phyloP scores from a whole-genome alignment of 2,888 invertebrate genomes.

The Leuctra nigra region DNA sequence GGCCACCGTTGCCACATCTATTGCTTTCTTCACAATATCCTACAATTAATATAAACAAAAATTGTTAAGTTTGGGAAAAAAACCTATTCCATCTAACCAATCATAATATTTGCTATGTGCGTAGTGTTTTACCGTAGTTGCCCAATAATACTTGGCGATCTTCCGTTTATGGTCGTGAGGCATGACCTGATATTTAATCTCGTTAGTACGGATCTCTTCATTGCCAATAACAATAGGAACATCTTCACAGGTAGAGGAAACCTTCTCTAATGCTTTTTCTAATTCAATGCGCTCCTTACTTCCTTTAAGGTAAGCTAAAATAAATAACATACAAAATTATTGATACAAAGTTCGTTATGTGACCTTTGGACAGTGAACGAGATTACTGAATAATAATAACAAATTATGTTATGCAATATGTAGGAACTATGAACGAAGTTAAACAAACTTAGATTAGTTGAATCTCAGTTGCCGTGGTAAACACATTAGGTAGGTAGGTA shows the following conservation, averaged over 20 bases:
- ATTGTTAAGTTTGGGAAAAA: not conserved
- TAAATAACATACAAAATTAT: too few relatives aligned
- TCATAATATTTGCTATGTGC: not conserved
- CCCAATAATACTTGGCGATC: constrained; percentile 89
- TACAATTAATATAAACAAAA: constrained; percentile 34
- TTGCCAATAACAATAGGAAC: constrained; percentile 97
- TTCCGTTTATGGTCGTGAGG: constrained; percentile 86
- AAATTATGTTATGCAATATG: too few relatives aligned
- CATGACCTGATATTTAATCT: constrained; percentile 71
- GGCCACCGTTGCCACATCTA: constrained; percentile 67
- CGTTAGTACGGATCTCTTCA: constrained; percentile 69
- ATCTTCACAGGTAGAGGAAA: constrained; percentile 63
- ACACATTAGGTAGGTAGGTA: too few relatives aligned
- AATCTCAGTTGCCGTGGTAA: too few relatives aligned
- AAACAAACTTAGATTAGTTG: too few relatives aligned
- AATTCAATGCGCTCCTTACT: constrained; percentile 73
- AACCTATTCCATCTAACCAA: not conserved
- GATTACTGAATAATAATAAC: too few relatives aligned
- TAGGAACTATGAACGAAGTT: too few relatives aligned
- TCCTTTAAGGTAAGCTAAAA: constrained; percentile 64
- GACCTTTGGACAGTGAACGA: not conserved
- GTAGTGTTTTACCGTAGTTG: constrained; percentile 51
- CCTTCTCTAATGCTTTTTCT: constrained; percentile 58
- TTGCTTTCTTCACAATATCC: constrained; percentile 77
- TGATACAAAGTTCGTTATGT: not conserved